Evolutionary conservation across 2,113 vertebrate species (phyloP).

Genomic region (Oreochromis tanganicae): DNA sequence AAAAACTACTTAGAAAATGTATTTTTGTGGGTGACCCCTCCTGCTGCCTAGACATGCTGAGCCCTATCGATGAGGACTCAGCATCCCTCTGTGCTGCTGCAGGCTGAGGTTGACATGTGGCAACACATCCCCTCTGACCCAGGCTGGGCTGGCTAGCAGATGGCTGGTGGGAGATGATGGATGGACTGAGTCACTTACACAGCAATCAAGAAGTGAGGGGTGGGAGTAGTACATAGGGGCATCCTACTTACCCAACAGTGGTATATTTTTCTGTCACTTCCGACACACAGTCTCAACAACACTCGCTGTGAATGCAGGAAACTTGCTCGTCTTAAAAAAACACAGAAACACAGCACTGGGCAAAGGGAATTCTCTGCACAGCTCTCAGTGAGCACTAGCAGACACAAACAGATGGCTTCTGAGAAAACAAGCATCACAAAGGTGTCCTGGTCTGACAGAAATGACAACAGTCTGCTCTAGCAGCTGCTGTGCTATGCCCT

Average conservation of each 20-base stretch:
- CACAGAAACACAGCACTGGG: background rate
- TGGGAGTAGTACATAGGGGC: background rate
- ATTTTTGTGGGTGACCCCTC: background rate
- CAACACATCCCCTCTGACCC: constrained; percentile 33
- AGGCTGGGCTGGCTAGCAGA: constrained; percentile 21
- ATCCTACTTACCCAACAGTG: background rate
- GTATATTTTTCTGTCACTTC: background rate
- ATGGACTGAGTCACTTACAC: constrained; percentile 21
- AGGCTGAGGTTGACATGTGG: constrained; percentile 51
- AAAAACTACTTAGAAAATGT: background rate
- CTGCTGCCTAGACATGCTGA: background rate
- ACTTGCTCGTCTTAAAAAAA: background rate
- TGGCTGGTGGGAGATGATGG: constrained; percentile 51
- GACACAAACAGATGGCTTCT: constrained; percentile 27
- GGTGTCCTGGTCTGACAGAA: background rate
- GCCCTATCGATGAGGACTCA: background rate
- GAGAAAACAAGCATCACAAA: background rate
- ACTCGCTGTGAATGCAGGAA: background rate
- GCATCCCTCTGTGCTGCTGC: background rate
- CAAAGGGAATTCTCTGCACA: background rate
- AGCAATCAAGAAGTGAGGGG: background rate
- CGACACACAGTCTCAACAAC: background rate
- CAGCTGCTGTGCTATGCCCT: background rate
- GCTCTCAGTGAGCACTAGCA: background rate
- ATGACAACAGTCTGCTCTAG: background rate